phyloP scores from a whole-genome alignment of 2,113 vertebrate species.

The Cottus gobio region DNA sequence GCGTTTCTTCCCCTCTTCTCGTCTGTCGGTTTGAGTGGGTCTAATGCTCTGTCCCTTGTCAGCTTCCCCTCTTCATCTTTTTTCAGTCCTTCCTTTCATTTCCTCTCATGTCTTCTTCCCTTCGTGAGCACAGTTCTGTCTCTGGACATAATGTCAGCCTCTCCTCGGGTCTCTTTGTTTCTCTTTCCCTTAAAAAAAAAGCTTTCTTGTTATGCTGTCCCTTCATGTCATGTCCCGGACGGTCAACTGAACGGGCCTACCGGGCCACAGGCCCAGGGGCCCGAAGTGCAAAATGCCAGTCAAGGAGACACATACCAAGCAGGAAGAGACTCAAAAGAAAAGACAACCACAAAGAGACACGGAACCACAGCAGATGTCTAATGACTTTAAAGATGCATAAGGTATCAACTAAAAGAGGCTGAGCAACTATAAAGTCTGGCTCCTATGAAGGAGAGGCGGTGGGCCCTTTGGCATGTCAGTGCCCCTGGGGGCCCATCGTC shows the following conservation, averaged over 20 bases:
- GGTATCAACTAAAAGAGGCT: neutral
- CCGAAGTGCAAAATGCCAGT: neutral
- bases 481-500: neutral
- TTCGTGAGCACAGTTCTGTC: conserved; percentile 56
- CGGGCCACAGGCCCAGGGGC: neutral
- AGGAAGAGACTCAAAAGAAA: conserved; percentile 6
- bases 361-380: too few relatives aligned
- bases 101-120: conserved; percentile 44
- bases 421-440: neutral
- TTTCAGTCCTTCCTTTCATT: conserved; percentile 40
- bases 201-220: conserved; percentile 15
- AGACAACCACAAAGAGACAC: neutral
- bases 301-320: neutral
- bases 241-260: neutral
- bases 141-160: conserved; percentile 42
- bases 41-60: conserved; percentile 53
- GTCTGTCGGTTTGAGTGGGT: conserved; percentile 34
- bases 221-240: neutral
- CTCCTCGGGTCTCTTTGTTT: conserved; percentile 24
- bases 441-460: neutral
- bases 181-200: neutral
- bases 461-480: neutral
- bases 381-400: too few relatives aligned
- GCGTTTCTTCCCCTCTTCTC: conserved; percentile 27
- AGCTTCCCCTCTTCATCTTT: conserved; percentile 12